Percentiles rank a stretch among this genome's conserved stretches.
phyloP scores from a whole-genome alignment of 2,797 vertebrate species.

The Naso thynnoides region DNA sequence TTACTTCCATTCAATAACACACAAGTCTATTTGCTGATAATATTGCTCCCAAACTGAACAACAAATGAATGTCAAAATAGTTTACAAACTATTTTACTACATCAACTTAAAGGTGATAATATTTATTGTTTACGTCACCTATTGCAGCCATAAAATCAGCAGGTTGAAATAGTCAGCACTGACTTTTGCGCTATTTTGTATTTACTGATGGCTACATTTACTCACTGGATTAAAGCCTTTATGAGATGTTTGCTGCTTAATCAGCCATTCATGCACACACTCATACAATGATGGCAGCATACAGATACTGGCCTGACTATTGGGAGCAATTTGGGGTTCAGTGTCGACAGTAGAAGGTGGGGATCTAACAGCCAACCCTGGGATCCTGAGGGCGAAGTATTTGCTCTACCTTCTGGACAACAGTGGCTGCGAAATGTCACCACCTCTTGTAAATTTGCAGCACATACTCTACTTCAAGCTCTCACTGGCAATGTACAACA shows the following conservation, averaged over 20 bases:
- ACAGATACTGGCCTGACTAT: too few species aligned
- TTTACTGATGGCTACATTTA: neutral
- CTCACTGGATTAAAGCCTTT: too few species aligned
- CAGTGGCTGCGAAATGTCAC: neutral
- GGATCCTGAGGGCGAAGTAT: too few species aligned
- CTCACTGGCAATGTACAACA: conserved; percentile 20
- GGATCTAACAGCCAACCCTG: too few species aligned
- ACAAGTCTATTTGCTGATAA: neutral
- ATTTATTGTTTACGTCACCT: neutral
- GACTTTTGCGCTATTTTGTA: neutral
- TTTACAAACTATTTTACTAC: neutral
- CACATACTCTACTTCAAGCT: conserved; percentile 5
- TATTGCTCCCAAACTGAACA: neutral
- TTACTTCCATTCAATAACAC: neutral
- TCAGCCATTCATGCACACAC: too few species aligned
- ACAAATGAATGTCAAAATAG: neutral
- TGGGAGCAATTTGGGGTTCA: too few species aligned
- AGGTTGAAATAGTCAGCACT: neutral
- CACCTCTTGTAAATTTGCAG: neutral
- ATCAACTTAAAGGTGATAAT: neutral
- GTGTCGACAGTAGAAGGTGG: too few species aligned
- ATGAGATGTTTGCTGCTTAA: too few species aligned
- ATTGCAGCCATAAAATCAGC: neutral
- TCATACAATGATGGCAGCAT: too few species aligned
- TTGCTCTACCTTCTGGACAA: too few species aligned